phyloP scores from a whole-genome alignment of 2,888 invertebrate species.

The Girardia tigrina region DNA sequence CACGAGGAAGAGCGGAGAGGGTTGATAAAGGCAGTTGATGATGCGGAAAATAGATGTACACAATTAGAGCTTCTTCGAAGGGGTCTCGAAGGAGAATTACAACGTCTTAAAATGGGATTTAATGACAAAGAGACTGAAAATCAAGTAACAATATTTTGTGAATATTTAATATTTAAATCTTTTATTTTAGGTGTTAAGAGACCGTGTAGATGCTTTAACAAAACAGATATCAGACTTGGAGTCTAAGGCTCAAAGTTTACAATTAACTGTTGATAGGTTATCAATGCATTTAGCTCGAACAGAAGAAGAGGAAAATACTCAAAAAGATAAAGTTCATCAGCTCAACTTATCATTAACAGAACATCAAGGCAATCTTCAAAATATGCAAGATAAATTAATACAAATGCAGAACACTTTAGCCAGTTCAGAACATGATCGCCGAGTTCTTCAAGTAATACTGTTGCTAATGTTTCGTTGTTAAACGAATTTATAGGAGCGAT shows the following conservation, averaged over 20 bases:
- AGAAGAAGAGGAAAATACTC: constrained; percentile 64
- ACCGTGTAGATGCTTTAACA: constrained; percentile 48
- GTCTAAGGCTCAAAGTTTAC: constrained; percentile 72
- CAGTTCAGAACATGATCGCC: constrained; percentile 72
- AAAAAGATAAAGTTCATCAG: constrained; percentile 63
- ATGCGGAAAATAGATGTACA: constrained; percentile 67
- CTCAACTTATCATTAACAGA: constrained; percentile 60
- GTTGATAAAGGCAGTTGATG: constrained; percentile 65
- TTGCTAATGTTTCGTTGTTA: neutral
- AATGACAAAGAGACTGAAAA: constrained; percentile 69
- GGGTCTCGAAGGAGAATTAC: constrained; percentile 74
- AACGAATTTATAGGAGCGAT: constrained; percentile 55
- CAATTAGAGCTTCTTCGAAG: constrained; percentile 73
- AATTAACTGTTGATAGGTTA: constrained; percentile 76
- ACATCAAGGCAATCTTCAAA: constrained; percentile 59
- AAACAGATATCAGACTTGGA: constrained; percentile 66
- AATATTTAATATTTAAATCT: neutral
- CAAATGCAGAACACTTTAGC: constrained; percentile 63
- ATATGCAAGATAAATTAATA: constrained; percentile 61
- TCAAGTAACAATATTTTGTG: constrained; percentile 52
- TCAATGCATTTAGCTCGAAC: constrained; percentile 69
- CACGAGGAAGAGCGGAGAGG: constrained; percentile 68
- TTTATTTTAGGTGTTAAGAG: constrained; percentile 58
- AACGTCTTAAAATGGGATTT: constrained; percentile 68
- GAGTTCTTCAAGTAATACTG: constrained; percentile 56